Percentiles rank a stretch among this genome's conserved stretches.
Conservation (phyloP, 1,140 invertebrate species). For the Panagrolaimus sp. region DNA sequence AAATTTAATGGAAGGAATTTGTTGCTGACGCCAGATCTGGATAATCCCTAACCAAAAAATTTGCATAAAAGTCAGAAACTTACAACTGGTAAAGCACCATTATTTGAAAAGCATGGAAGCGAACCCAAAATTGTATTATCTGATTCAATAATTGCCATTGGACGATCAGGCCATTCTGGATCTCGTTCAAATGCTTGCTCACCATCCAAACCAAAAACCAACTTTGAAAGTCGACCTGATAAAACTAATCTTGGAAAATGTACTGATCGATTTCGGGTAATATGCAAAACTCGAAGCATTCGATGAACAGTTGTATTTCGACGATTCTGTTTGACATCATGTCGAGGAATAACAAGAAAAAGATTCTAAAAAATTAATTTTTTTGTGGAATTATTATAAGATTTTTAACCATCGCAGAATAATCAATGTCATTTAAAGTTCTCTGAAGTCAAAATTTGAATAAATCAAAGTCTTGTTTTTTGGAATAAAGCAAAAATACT, state of each 20-base stretch:
- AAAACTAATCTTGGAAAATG: constrained; percentile 37
- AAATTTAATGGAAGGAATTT: too few species aligned
- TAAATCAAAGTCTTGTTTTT: too few species aligned
- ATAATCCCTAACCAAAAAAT: too few species aligned
- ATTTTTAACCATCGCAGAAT: too few species aligned
- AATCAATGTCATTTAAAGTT: constrained; percentile 6
- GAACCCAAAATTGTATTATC: not conserved
- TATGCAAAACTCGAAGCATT: not conserved
- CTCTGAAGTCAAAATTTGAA: not conserved
- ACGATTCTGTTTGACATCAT: constrained; percentile 8
- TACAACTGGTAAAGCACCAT: constrained; percentile 9
- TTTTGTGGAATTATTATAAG: too few species aligned
- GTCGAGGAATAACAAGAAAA: constrained; percentile 5
- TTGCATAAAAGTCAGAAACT: too few species aligned
- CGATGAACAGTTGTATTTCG: constrained; percentile 13
- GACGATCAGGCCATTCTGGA: constrained; percentile 26
- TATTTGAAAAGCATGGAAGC: not conserved
- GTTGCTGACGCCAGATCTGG: too few species aligned
- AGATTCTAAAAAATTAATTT: constrained; percentile 6
- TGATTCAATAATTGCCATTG: constrained; percentile 2
- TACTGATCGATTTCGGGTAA: constrained; percentile 23
- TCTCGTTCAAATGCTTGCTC: constrained; percentile 31
- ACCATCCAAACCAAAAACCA: constrained; percentile 32
- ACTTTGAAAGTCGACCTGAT: constrained; percentile 21
- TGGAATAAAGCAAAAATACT: too few species aligned